phyloP scores from a whole-genome alignment of 2,888 invertebrate genomes.

The Eumerus sabulonum region DNA sequence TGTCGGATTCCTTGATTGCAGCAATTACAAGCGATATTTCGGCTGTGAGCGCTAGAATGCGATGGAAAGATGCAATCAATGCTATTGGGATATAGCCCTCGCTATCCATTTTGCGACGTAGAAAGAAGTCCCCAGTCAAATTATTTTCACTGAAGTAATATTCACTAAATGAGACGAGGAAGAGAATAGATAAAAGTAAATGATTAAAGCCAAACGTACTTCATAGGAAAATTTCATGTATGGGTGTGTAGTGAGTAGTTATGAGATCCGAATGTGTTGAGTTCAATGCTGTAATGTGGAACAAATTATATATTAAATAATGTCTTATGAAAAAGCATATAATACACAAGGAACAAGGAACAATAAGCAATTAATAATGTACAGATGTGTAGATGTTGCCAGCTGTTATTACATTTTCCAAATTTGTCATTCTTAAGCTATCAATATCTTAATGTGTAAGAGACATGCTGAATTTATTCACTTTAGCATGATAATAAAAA shows the following conservation, averaged over 20 bases:
- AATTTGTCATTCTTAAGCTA: too few relatives aligned
- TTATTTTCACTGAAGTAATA: conserved; percentile 99
- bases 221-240: conserved; percentile 4
- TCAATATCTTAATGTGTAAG: too few relatives aligned
- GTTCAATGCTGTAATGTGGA: conserved; percentile 35
- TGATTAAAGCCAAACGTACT: background rate
- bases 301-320: conserved; percentile 9
- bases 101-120: conserved; percentile 96
- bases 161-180: conserved; percentile 84
- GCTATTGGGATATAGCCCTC: conserved; percentile 96
- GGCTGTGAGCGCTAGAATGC: conserved; percentile 92
- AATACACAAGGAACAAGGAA: conserved; percentile 2
- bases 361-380: background rate
- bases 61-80: conserved; percentile 96
- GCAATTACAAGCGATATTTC: conserved; percentile 91
- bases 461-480: too few relatives aligned
- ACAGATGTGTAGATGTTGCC: too few relatives aligned
- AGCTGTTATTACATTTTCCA: too few relatives aligned
- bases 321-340: background rate
- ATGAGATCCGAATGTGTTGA: conserved; percentile 28
- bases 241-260: background rate
- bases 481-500: too few relatives aligned
- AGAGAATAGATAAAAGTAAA: background rate
- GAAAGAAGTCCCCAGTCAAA: conserved; percentile 95
- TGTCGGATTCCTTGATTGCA: conserved; percentile 91